These are phyloP conservation scores for Nephila pilipes DNA, from an alignment of 1,140 invertebrate genomes.

Conservation along the genomic window DNA sequence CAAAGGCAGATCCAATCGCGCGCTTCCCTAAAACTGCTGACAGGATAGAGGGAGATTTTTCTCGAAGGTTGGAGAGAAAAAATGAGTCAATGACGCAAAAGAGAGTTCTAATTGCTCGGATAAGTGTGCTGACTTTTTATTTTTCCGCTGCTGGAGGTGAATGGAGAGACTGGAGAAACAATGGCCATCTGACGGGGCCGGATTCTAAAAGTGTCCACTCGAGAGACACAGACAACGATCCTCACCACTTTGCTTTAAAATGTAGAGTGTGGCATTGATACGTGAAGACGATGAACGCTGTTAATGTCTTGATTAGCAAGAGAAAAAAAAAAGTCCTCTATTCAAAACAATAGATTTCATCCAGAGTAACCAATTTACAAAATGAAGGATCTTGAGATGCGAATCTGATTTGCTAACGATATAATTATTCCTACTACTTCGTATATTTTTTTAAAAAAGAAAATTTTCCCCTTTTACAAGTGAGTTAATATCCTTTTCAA, in stretches of 20 bases:
- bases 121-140: conserved; percentile 13
- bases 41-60: neutral
- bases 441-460: no score
- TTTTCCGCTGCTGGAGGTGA: neutral
- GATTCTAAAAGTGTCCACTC: neutral
- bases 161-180: neutral
- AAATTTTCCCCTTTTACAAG: no score
- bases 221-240: neutral
- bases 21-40: neutral
- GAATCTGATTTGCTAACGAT: no score
- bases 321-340: no score
- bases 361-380: no score
- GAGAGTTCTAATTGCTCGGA: neutral
- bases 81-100: neutral
- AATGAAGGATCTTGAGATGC: no score
- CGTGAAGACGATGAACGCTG: no score
- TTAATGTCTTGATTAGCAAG: no score
- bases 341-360: no score
- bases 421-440: no score
- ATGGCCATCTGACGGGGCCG: neutral
- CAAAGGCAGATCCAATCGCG: neutral
- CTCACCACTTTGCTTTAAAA: neutral
- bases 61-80: neutral
- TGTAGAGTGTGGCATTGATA: no score
- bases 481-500: no score